A percentile compares a stretch with the other conserved stretches of the same genome.
Evolutionary conservation across 2,797 vertebrate genomes (phyloP).

Genomic region (Staurois parvus): DNA sequence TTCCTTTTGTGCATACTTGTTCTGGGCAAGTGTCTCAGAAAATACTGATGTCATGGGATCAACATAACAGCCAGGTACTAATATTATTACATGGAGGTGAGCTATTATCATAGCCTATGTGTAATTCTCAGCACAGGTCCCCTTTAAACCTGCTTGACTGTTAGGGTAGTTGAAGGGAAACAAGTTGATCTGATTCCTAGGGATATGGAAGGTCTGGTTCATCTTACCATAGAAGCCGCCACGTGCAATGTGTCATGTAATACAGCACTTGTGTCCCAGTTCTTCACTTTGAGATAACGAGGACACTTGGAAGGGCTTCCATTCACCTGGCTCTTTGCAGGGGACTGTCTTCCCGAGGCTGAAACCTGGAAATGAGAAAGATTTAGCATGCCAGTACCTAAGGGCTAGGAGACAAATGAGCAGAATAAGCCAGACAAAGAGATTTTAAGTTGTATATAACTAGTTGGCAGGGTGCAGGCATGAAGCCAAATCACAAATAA

Average conservation of each 20-base stretch:
- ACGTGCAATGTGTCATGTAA: slow-evolving; percentile 90
- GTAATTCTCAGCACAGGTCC: not conserved
- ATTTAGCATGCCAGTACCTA: not conserved
- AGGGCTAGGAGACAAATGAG: slow-evolving; percentile 3
- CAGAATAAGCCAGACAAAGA: not conserved
- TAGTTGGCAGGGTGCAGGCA: slow-evolving; percentile 12
- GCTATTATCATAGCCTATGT: not conserved
- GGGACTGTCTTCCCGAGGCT: slow-evolving; percentile 78
- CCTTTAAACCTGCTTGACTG: not conserved
- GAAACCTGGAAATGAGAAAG: slow-evolving; percentile 71
- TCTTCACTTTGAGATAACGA: slow-evolving; percentile 92
- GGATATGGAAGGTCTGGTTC: not conserved
- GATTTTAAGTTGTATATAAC: slow-evolving; percentile 17
- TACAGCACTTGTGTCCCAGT: slow-evolving; percentile 89
- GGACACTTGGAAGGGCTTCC: slow-evolving; percentile 95
- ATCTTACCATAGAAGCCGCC: slow-evolving; percentile 84
- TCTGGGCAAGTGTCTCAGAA: no score
- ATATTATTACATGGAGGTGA: no score
- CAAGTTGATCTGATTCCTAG: no score
- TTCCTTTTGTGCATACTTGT: no score
- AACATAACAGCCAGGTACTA: no score
- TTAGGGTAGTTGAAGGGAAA: not conserved
- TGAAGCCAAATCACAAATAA: slow-evolving; percentile 31
- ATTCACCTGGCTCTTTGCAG: slow-evolving; percentile 80
- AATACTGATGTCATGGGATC: no score